Conservation (phyloP, 2,888 invertebrate genomes). For the Nomada hirtipes region DNA sequence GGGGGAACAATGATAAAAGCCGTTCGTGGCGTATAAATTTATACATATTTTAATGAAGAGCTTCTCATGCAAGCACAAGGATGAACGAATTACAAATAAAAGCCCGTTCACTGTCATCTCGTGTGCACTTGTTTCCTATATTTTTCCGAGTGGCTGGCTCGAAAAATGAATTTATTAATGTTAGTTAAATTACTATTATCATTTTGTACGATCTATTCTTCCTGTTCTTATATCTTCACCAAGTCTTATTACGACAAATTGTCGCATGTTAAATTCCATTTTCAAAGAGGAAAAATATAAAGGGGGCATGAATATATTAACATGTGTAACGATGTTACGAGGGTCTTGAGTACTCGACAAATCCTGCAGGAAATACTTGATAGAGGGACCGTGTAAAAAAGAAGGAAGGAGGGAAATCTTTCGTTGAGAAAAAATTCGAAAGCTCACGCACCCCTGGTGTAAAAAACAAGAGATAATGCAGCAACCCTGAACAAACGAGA, state of each 20-base stretch:
- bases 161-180: no score
- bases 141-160: no score
- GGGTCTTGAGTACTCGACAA: conserved; percentile 6
- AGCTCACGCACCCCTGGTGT: conserved; percentile 14
- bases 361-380: conserved; percentile 32
- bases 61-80: not conserved
- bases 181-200: no score
- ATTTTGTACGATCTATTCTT: not conserved
- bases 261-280: not conserved
- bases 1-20: not conserved
- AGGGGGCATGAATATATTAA: no score
- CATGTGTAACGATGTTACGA: conserved; percentile 6
- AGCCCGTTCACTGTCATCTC: not conserved
- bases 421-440: conserved; percentile 1
- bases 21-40: not conserved
- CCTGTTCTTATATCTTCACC: no score
- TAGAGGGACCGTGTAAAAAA: conserved; percentile 19
- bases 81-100: not conserved
- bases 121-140: no score
- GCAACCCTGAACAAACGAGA: conserved; percentile 42
- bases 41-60: not conserved
- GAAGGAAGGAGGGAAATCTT: conserved; percentile 11
- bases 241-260: not conserved
- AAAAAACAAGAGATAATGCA: conserved; percentile 44
- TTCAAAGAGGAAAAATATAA: no score